phyloP scores from a whole-genome alignment of 1,140 invertebrate genomes.

The Rhyacophila brunnea region DNA sequence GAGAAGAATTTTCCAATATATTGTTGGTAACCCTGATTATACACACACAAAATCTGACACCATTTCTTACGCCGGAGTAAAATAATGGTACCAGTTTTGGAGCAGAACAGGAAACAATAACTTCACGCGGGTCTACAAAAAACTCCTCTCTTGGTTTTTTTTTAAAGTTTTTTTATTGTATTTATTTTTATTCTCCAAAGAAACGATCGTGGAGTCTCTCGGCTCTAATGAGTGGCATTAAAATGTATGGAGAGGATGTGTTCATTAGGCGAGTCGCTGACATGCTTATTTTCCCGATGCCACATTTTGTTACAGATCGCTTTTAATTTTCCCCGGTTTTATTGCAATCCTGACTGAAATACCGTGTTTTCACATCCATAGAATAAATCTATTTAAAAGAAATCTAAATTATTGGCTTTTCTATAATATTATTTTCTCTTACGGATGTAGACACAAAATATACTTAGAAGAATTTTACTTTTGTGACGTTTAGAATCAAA shows the following conservation, averaged over 20 bases:
- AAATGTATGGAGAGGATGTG: conserved; percentile 19
- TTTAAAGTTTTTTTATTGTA: conserved; percentile 14
- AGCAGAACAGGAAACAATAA: conserved; percentile 35
- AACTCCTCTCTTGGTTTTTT: neutral
- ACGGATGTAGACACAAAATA: no score
- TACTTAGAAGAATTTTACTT: no score
- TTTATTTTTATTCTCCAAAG: conserved; percentile 8
- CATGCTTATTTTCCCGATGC: no score
- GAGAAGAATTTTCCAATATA: no score
- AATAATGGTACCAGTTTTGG: conserved; percentile 31
- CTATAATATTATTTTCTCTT: no score
- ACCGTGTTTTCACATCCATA: no score
- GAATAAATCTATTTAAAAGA: no score
- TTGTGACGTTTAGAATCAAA: no score
- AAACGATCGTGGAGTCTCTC: conserved; percentile 22
- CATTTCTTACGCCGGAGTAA: conserved; percentile 24
- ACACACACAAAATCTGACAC: conserved; percentile 33
- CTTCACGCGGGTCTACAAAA: conserved; percentile 29
- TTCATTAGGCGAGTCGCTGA: conserved; percentile 23
- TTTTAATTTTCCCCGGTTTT: no score
- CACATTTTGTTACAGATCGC: no score
- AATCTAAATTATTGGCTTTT: no score
- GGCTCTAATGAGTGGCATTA: conserved; percentile 21
- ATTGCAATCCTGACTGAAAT: no score
- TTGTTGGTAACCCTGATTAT: conserved; percentile 1